Evolutionary conservation across 2,888 invertebrate species (phyloP).

Genomic region (Axea sp.): DNA sequence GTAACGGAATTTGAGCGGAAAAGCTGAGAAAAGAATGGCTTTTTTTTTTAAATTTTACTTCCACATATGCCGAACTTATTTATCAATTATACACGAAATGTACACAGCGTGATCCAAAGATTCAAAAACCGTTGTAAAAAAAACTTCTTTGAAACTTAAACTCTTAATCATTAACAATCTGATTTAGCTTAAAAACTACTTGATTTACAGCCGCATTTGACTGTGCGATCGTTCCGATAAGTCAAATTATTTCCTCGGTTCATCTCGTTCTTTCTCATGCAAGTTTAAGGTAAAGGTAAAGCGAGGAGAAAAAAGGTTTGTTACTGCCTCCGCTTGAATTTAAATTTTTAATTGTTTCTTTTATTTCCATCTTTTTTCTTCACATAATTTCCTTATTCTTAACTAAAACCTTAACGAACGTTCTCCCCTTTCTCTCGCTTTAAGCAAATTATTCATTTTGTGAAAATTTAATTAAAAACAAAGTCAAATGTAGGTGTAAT

Average conservation of each 20-base stretch:
- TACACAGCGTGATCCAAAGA: no score
- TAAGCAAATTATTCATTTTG: slow-evolving; percentile 37
- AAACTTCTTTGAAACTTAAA: slow-evolving; percentile 14
- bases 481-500: background rate
- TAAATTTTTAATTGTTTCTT: slow-evolving; percentile 50
- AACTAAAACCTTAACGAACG: slow-evolving; percentile 38
- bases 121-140: no score
- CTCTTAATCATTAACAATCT: slow-evolving; percentile 16
- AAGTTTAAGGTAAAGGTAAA: slow-evolving; percentile 22
- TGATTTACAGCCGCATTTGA: slow-evolving; percentile 34
- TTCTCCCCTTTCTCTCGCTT: slow-evolving; percentile 25
- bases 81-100: no score
- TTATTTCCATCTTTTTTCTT: slow-evolving; percentile 31
- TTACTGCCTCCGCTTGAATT: slow-evolving; percentile 27
- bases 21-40: no score
- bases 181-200: slow-evolving; percentile 32
- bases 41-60: no score
- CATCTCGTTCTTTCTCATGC: slow-evolving; percentile 19
- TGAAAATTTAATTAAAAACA: slow-evolving; percentile 25
- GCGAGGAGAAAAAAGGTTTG: slow-evolving; percentile 20
- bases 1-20: no score
- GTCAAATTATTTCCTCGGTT: slow-evolving; percentile 28
- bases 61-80: no score
- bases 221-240: slow-evolving; percentile 16
- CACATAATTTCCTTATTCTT: slow-evolving; percentile 33